Evolutionary conservation across 2,113 vertebrate species (phyloP), one percentile per base, ranked within the genome.

Genomic region (Picathartes gymnocephalus): DNA sequence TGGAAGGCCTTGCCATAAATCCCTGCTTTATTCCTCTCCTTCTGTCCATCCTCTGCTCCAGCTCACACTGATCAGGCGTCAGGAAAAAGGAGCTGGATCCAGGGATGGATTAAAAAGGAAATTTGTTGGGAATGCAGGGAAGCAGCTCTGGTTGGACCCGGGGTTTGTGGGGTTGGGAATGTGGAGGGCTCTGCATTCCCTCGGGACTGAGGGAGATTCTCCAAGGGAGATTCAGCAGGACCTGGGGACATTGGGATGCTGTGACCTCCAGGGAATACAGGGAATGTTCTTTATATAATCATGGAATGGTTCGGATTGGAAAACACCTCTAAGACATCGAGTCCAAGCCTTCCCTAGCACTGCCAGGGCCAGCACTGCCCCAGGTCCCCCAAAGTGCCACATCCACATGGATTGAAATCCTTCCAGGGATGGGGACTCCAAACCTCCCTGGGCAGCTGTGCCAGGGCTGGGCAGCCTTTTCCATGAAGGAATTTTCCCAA

Each of bases 61-160:
- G n/a, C n/a, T n/a, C n/a, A n/a, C n/a, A n/a, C n/a, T n/a, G n/a
- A n/a, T n/a, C n/a, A n/a, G n/a, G n/a, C n/a, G n/a, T 39, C 1
- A 0, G 23, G 5, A 18, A 56, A 66, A 37, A 35, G 27, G 27
- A 79, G 13, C 10, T 27, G 23, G 22, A 6, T 2, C 11, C 28
- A 11, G 54, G 64, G n/a, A 15, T 11, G 24, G 0, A 4, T 0
- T 2, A 6, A 47, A 51, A 7, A 12, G 7, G 35, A 30, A 22
- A 28, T 40, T 53, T 19, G 6, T 10, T 22, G 19, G 77, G 53
- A 66, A 37, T 0, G 2, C 2, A 7, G 0, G 33, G 58, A 47
- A 65, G 12, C 11, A 56, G 60, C 11, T 30, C 20, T 10, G 42
- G 2, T 1, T 9, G 30, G 50, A 15, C 1, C 21, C 0, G 1